Evolutionary conservation across 2,113 vertebrate species (phyloP), one percentile per base, ranked within the genome.

Genomic region (Serranochromis macrocephalus): DNA sequence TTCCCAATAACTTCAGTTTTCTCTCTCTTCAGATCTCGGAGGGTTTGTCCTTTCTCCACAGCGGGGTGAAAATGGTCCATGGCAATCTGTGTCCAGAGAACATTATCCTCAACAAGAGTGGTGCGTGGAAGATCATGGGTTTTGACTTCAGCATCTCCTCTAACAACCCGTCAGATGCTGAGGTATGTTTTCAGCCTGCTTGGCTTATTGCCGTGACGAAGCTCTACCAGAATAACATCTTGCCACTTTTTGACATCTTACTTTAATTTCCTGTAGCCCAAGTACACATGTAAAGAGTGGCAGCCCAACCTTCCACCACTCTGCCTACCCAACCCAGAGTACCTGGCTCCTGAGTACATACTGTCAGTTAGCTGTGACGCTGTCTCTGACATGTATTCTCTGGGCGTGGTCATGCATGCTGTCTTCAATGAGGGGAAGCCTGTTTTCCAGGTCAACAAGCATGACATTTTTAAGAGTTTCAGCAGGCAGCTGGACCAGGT

Each of bases 381-480:
- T 7, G 97, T 97, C 91, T 99, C 98, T 49, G 99, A 99, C 94
- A 99, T 99, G 99, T 99, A 99, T 93, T 99, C 99, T 5, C 93
- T 99, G 92, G 99, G 99, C 21, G 97, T 98, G 92, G 89, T 99
- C 88, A 94, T 97, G 86, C 98, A 98, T 78, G 98, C 98, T 5
- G 97, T 99, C n/a, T 99, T 99, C 94, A 99, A 98, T 84, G 98
- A 99, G 95, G 98, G 99, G 53, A 98, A 98, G 93, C 96, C 99
- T n/a, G 96, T 99, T 93, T 98, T 99, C 96, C 96, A 99, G 92
- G 97, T 99, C 94, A 99, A 98, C 96, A 99, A 99, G 87, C 98
- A 99, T 81, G 99, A 99, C 95, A 99, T 99, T 94, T 99, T 98
- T 92, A 99, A 99, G 95, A 99, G 99, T 94, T 99, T 99, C 96